phyloP scores from a whole-genome alignment of 1,140 invertebrate genomes.

The Drosophila gunungcola region DNA sequence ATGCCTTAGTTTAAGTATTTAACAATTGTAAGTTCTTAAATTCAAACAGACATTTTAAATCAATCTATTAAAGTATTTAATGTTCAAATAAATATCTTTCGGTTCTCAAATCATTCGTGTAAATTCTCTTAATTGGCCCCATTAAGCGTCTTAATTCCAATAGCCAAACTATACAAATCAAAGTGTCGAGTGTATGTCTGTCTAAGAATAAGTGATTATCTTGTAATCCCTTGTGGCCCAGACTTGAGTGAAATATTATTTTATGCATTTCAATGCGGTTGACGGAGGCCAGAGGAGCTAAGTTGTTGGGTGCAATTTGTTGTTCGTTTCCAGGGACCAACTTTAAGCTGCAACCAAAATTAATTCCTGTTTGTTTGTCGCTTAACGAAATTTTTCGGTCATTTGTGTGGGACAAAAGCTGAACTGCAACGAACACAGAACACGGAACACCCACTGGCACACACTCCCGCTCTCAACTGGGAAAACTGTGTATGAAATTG shows the following conservation, averaged over 20 bases:
- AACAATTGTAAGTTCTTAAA: too few relatives aligned
- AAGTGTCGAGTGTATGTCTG: background rate
- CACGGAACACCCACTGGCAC: slow-evolving; percentile 2
- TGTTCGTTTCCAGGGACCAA: slow-evolving; percentile 10
- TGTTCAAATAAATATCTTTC: too few relatives aligned
- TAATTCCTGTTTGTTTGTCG: slow-evolving; percentile 65
- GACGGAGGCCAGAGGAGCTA: background rate
- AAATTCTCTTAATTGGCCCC: too few relatives aligned
- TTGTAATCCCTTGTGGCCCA: background rate
- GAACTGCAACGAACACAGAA: slow-evolving; percentile 14
- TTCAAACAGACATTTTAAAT: too few relatives aligned
- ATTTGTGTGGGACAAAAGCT: slow-evolving; percentile 32
- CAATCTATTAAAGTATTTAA: too few relatives aligned
- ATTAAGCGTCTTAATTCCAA: too few relatives aligned
- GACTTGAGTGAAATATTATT: background rate
- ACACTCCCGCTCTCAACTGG: slow-evolving; percentile 15
- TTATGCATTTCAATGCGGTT: background rate
- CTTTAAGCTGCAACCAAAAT: slow-evolving; percentile 52
- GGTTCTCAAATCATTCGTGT: too few relatives aligned
- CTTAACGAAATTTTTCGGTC: slow-evolving; percentile 39
- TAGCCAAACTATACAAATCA: background rate
- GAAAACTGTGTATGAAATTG: slow-evolving; percentile 52
- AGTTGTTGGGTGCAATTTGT: slow-evolving; percentile 10
- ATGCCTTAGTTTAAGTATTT: too few relatives aligned
- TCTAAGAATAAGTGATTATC: background rate